Evolutionary conservation across 2,113 vertebrate genomes (phyloP).

Genomic region (Platichthys stellatus): DNA sequence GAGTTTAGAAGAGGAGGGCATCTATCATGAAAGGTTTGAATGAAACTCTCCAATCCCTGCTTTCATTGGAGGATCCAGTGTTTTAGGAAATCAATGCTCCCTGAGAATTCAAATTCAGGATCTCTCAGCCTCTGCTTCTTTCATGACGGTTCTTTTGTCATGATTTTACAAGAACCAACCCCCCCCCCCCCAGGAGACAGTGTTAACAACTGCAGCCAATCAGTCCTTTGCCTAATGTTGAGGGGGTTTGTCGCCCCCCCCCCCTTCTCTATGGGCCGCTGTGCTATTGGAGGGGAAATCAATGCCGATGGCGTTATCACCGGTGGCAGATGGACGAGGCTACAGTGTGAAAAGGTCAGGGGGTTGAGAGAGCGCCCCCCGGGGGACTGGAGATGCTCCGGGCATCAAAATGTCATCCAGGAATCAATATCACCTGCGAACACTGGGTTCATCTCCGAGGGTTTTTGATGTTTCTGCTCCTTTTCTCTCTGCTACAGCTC

Average conservation of each 20-base stretch:
- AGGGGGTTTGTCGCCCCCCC: constrained; percentile 22
- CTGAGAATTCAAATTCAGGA: not conserved
- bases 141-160: not conserved
- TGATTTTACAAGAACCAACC: not conserved
- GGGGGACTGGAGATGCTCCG: constrained; percentile 13
- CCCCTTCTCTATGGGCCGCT: constrained; percentile 18
- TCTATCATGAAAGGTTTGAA: too few relatives aligned
- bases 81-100: not conserved
- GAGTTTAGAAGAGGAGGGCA: too few relatives aligned
- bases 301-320: constrained; percentile 59
- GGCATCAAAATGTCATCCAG: constrained; percentile 52
- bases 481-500: not conserved
- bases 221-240: not conserved
- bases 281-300: constrained; percentile 52
- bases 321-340: constrained; percentile 55
- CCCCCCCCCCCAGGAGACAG: not conserved
- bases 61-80: not conserved
- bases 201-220: constrained; percentile 19
- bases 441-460: constrained; percentile 3
- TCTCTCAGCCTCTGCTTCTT: not conserved
- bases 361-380: constrained; percentile 7
- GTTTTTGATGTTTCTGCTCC: not conserved
- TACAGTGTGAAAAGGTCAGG: constrained; percentile 63
- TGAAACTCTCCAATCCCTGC: too few relatives aligned
- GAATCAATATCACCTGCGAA: constrained; percentile 50